A percentile compares a stretch with the other conserved stretches of the same genome.
phyloP scores from a whole-genome alignment of 2,888 invertebrate genomes.

The Microdon myrmicae region DNA sequence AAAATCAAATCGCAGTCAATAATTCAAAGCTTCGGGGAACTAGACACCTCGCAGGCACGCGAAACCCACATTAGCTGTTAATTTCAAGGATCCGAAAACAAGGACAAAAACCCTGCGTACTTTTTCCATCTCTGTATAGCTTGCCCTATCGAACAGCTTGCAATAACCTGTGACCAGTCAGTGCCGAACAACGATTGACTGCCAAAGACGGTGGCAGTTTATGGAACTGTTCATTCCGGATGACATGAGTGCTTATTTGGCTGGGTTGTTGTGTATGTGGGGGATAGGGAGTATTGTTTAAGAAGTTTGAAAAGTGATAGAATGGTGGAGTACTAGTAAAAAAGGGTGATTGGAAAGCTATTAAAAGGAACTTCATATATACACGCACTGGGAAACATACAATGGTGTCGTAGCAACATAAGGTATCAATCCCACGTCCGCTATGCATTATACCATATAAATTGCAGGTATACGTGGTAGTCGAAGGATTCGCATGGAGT shows the following conservation, averaged over 20 bases:
- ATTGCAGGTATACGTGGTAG: slow-evolving; percentile 8
- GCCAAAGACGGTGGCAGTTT: slow-evolving; percentile 14
- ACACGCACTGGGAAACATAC: slow-evolving; percentile 6
- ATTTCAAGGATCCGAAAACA: slow-evolving; percentile 26
- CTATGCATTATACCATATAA: slow-evolving; percentile 36
- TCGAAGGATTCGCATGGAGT: no score
- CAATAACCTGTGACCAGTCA: no score
- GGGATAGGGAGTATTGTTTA: slow-evolving; percentile 9
- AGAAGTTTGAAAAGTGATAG: slow-evolving; percentile 12
- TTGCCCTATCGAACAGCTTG: no score
- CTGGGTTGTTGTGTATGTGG: slow-evolving; percentile 15
- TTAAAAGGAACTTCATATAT: slow-evolving; percentile 21
- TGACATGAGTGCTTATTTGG: slow-evolving; percentile 17
- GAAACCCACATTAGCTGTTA: slow-evolving; percentile 53
- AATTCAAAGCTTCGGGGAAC: slow-evolving; percentile 19
- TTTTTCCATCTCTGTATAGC: background rate
- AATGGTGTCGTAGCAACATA: slow-evolving; percentile 15
- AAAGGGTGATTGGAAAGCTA: slow-evolving; percentile 41
- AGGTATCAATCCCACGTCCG: slow-evolving; percentile 26
- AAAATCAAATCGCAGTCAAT: slow-evolving; percentile 48
- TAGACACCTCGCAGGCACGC: slow-evolving; percentile 44
- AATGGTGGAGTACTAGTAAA: background rate
- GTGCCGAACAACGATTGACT: background rate
- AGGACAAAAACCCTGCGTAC: slow-evolving; percentile 2
- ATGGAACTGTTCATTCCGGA: slow-evolving; percentile 35